phyloP scores from a whole-genome alignment of 2,888 invertebrate genomes.

The Mylabris sibirica region DNA sequence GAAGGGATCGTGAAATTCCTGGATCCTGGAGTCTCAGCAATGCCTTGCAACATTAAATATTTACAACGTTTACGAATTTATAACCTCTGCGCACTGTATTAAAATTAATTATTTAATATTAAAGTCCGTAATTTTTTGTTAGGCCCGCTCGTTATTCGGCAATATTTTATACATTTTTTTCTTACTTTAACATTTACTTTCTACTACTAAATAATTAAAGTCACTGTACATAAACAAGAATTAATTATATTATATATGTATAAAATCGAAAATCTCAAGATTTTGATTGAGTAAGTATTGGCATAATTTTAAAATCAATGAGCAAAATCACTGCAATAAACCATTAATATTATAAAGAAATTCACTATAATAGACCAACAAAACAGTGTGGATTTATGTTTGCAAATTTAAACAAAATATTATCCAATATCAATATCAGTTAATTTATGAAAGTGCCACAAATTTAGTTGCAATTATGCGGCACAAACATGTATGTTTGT shows the following conservation, averaged over 20 bases:
- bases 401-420: constrained; percentile 59
- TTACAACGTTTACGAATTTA: constrained; percentile 59
- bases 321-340: constrained; percentile 35
- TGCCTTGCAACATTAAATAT: constrained; percentile 58
- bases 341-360: constrained; percentile 41
- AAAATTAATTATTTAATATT: constrained; percentile 70
- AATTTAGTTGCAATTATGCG: constrained; percentile 60
- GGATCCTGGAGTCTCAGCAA: constrained; percentile 48
- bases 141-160: constrained; percentile 50
- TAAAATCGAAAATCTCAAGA: too few relatives aligned
- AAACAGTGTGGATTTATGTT: constrained; percentile 54
- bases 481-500: constrained; percentile 57
- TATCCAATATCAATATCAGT: constrained; percentile 59
- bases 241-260: constrained; percentile 49
- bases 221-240: constrained; percentile 51
- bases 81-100: constrained; percentile 64
- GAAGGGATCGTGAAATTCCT: constrained; percentile 57
- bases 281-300: too few relatives aligned
- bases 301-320: constrained; percentile 20
- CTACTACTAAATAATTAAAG: constrained; percentile 45
- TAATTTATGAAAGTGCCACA: constrained; percentile 60
- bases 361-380: constrained; percentile 46
- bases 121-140: constrained; percentile 66
- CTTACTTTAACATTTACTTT: constrained; percentile 46
- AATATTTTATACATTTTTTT: constrained; percentile 51